phyloP scores from a whole-genome alignment of 2,888 invertebrate species.

The Laspeyria flexula region DNA sequence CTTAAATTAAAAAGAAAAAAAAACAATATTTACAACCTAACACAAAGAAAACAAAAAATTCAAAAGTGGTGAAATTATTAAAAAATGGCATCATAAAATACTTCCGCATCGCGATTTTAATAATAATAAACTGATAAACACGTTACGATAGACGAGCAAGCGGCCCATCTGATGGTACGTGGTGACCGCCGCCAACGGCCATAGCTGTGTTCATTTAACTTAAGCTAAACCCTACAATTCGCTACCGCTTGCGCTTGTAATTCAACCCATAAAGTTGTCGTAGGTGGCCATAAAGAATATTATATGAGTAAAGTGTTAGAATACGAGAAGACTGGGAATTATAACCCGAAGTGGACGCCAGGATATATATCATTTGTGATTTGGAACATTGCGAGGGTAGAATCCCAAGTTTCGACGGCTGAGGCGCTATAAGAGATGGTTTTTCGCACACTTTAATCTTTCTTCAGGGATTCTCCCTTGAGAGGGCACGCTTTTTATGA shows the following conservation, averaged over 20 bases:
- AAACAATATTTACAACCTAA: no score
- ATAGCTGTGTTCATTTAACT: no score
- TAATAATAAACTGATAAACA: no score
- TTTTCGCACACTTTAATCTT: conserved; percentile 10
- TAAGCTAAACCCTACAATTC: no score
- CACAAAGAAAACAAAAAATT: no score
- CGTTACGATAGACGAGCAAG: no score
- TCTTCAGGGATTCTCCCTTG: conserved; percentile 1
- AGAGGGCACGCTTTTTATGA: background rate
- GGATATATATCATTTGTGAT: conserved; percentile 34
- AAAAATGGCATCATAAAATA: no score
- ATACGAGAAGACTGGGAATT: conserved; percentile 43
- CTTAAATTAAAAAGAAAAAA: no score
- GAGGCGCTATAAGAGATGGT: conserved; percentile 2
- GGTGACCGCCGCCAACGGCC: no score
- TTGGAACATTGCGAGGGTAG: conserved; percentile 15
- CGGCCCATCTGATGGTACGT: no score
- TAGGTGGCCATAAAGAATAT: conserved; percentile 30
- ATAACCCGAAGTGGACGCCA: conserved; percentile 29
- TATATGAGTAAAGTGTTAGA: conserved; percentile 29
- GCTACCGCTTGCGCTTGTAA: conserved; percentile 6
- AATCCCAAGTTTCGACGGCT: conserved; percentile 22
- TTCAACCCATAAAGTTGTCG: conserved; percentile 5
- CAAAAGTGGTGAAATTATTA: no score
- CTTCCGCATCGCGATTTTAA: no score